Percentiles rank a stretch among this genome's conserved stretches.
Conservation (phyloP, 2,888 invertebrate genomes). For the Polydrusus cervinus region DNA sequence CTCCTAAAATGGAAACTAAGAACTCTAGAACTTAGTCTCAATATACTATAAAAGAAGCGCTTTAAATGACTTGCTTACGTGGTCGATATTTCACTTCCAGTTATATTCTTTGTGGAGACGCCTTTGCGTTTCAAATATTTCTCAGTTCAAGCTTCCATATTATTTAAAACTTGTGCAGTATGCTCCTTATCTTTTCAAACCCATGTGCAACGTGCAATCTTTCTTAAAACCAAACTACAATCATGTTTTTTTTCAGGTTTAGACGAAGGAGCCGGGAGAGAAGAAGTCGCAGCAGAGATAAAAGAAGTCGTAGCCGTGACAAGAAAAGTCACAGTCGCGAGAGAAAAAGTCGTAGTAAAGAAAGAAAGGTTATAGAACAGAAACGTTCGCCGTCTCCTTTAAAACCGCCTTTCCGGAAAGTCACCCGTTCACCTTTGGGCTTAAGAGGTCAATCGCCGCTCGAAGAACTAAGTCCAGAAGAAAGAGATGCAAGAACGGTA, state of each 20-base stretch:
- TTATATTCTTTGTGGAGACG: too few relatives aligned
- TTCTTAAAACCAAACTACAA: too few relatives aligned
- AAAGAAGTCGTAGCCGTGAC: constrained; percentile 59
- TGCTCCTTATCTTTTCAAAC: too few relatives aligned
- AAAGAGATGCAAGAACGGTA: constrained; percentile 98
- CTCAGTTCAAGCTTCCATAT: too few relatives aligned
- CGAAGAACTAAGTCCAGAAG: constrained; percentile 93
- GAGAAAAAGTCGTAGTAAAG: constrained; percentile 53
- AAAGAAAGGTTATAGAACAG: constrained; percentile 39
- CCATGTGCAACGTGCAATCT: too few relatives aligned
- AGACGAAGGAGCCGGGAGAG: constrained; percentile 55
- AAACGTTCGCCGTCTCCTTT: constrained; percentile 36
- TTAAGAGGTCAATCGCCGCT: constrained; percentile 76
- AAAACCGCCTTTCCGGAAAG: constrained; percentile 41
- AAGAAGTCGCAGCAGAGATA: constrained; percentile 50
- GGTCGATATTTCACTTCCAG: too few relatives aligned
- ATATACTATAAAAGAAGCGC: too few relatives aligned
- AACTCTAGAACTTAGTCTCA: too few relatives aligned
- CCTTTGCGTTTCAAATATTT: too few relatives aligned
- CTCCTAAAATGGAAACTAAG: too few relatives aligned
- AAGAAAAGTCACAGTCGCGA: constrained; percentile 52
- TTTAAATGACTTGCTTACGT: too few relatives aligned
- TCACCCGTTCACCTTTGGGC: constrained; percentile 66
- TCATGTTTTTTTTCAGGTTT: constrained; percentile 15
- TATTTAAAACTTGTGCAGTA: too few relatives aligned